phyloP scores from a whole-genome alignment of 2,888 invertebrate genomes.

The Eulithis testata region DNA sequence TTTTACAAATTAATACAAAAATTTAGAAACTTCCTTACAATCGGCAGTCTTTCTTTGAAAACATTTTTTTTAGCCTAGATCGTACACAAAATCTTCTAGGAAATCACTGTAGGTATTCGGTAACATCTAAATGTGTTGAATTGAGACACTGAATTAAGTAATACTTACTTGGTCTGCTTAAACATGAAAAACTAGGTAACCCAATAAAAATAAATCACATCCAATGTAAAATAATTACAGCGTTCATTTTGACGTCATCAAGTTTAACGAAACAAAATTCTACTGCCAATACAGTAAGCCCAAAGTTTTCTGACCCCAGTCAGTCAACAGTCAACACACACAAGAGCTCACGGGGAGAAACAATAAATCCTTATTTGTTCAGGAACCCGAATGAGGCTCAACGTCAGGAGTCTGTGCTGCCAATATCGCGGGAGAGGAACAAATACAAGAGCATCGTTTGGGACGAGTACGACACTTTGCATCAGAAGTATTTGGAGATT shows the following conservation, averaged over 20 bases:
- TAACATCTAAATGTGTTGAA: too few relatives aligned
- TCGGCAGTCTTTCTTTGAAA: too few relatives aligned
- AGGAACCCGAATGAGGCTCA: conserved; percentile 95
- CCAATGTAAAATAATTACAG: too few relatives aligned
- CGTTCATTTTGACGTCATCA: neutral
- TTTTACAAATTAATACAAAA: too few relatives aligned
- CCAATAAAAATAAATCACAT: too few relatives aligned
- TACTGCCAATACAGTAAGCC: neutral
- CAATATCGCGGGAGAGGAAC: conserved; percentile 93
- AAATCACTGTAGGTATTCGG: too few relatives aligned
- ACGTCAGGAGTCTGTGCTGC: conserved; percentile 90
- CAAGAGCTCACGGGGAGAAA: conserved; percentile 22
- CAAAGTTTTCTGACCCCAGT: conserved; percentile 10
- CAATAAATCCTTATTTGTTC: conserved; percentile 38
- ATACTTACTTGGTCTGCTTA: too few relatives aligned
- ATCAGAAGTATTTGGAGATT: conserved; percentile 96
- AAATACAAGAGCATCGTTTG: conserved; percentile 93
- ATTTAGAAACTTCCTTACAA: too few relatives aligned
- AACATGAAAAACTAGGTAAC: too few relatives aligned
- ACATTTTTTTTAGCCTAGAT: too few relatives aligned
- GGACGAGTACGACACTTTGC: conserved; percentile 96
- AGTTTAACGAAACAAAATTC: neutral
- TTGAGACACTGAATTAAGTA: too few relatives aligned
- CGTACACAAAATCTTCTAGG: too few relatives aligned
- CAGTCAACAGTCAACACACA: conserved; percentile 3